Percentiles rank a stretch among this genome's conserved stretches.
Evolutionary conservation across 2,797 vertebrate species (phyloP).

Genomic region (Tolypeutes matacus): DNA sequence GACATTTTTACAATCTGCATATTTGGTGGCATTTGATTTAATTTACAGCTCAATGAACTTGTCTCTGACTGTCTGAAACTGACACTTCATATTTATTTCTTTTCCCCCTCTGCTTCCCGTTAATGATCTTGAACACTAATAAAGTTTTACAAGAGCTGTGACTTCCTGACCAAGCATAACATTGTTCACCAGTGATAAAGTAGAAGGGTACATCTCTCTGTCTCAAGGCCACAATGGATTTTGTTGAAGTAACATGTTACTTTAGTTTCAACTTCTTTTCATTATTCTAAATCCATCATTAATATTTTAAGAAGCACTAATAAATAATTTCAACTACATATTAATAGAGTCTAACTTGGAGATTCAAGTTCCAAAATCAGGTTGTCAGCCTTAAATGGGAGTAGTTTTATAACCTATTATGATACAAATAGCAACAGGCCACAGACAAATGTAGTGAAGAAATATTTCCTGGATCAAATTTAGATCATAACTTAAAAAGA

Average conservation of each 20-base stretch:
- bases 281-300: constrained; percentile 55
- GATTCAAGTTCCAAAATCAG: constrained; percentile 11
- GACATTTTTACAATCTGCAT: constrained; percentile 72
- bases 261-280: constrained; percentile 47
- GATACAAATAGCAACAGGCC: background rate
- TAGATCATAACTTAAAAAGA: background rate
- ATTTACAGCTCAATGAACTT: constrained; percentile 81
- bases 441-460: background rate
- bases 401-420: background rate
- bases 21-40: constrained; percentile 82
- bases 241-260: constrained; percentile 55
- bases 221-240: constrained; percentile 63
- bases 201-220: constrained; percentile 7
- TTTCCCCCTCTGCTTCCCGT: constrained; percentile 70
- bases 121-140: constrained; percentile 80
- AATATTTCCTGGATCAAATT: background rate
- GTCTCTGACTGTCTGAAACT: constrained; percentile 61
- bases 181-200: constrained; percentile 7
- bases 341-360: constrained; percentile 21
- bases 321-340: constrained; percentile 41
- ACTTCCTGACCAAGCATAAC: constrained; percentile 76
- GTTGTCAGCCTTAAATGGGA: background rate
- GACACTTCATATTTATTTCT: constrained; percentile 78
- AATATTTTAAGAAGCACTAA: background rate
- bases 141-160: constrained; percentile 82